These are phyloP conservation scores for Drosophila nannoptera DNA, from an alignment of 1,140 invertebrate species.

Conservation along the genomic window DNA sequence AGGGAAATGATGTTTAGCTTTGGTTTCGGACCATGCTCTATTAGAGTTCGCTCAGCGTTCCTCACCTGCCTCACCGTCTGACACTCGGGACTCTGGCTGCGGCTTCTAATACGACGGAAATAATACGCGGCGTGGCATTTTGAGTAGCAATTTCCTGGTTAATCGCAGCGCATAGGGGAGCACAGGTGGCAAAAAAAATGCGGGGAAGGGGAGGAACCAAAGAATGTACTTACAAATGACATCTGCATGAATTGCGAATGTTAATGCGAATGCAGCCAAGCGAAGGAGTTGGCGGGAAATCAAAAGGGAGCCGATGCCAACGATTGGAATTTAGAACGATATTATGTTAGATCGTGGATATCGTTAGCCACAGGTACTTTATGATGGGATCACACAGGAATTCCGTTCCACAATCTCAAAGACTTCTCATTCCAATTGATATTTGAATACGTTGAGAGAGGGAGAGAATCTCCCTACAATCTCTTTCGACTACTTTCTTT, in stretches of 20 bases:
- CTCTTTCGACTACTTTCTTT: too few relatives aligned
- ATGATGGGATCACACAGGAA: too few relatives aligned
- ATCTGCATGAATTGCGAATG: slow-evolving; percentile 25
- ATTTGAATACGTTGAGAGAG: too few relatives aligned
- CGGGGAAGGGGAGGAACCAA: neutral
- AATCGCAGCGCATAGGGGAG: neutral
- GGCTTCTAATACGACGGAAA: slow-evolving; percentile 62
- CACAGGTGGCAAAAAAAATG: neutral
- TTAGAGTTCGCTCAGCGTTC: slow-evolving; percentile 49
- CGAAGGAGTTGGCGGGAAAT: slow-evolving; percentile 1
- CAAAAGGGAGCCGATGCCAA: neutral
- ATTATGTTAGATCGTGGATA: neutral
- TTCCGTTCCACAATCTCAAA: too few relatives aligned
- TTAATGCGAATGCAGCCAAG: slow-evolving; percentile 36
- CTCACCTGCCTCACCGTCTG: slow-evolving; percentile 39
- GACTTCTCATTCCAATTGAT: too few relatives aligned
- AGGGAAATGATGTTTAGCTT: slow-evolving; percentile 71
- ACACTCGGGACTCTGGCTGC: slow-evolving; percentile 55
- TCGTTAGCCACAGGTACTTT: neutral
- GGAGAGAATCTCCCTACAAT: too few relatives aligned
- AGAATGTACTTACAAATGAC: slow-evolving; percentile 33
- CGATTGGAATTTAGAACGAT: neutral
- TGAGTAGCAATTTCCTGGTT: slow-evolving; percentile 69
- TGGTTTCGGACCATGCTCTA: slow-evolving; percentile 54
- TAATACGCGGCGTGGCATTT: slow-evolving; percentile 49